Evolutionary conservation across 2,113 vertebrate species (phyloP).

Genomic region (human): GRCh38 chr12:17334001-17334500

Average conservation of each 20-base stretch:
- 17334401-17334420: not conserved
- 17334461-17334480: not conserved
- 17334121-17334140: not conserved
- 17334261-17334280: not conserved
- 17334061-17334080: not conserved
- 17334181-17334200: not conserved
- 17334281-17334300: not conserved
- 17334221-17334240: not conserved
- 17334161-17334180: not conserved
- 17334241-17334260: not conserved
- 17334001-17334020: not conserved
- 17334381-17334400: not conserved
- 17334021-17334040: not conserved
- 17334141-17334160: slow-evolving; percentile 3
- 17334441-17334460: not conserved
- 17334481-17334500: not conserved
- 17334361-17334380: not conserved
- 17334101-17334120: slow-evolving; percentile 18
- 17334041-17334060: not conserved
- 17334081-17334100: not conserved
- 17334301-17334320: not conserved
- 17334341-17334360: not conserved
- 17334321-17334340: not conserved
- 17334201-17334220: not conserved
- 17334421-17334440: not conserved